These are phyloP conservation scores for Tigriopus japonicus DNA, from an alignment of 1,140 invertebrate genomes.

Conservation along the genomic window DNA sequence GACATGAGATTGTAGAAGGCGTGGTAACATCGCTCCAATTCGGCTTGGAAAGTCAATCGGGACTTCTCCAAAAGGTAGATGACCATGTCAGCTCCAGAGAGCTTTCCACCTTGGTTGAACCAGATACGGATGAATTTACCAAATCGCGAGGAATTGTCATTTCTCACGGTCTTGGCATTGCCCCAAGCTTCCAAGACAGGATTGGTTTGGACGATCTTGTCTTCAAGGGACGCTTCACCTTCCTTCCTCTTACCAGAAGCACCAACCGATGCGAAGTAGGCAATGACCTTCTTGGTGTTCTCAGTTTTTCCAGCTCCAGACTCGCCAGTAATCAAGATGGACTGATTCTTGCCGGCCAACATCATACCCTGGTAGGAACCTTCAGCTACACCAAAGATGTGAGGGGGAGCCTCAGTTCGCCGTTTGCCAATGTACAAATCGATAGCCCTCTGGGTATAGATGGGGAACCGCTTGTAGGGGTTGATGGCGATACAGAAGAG, in stretches of 20 bases:
- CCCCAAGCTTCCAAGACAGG: conserved; percentile 98
- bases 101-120: conserved; percentile 94
- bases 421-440: conserved; percentile 38
- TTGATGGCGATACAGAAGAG: conserved; percentile 45
- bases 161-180: conserved; percentile 99
- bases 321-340: conserved; percentile 28
- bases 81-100: conserved; percentile 99
- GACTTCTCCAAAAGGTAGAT: conserved; percentile 99
- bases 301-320: conserved; percentile 65
- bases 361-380: conserved; percentile 42
- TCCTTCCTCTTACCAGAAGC: conserved; percentile 58
- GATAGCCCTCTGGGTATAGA: conserved; percentile 36
- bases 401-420: conserved; percentile 40
- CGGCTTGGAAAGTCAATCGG: conserved; percentile 98
- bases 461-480: conserved; percentile 42
- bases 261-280: conserved; percentile 90
- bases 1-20: conserved; percentile 99
- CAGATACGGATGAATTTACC: conserved; percentile 99
- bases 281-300: conserved; percentile 99
- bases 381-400: conserved; percentile 42
- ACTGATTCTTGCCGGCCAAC: conserved; percentile 32
- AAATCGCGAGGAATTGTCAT: conserved; percentile 98
- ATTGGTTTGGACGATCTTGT: conserved; percentile 97
- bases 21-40: conserved; percentile 96
- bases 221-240: conserved; percentile 50